phyloP scores from a whole-genome alignment of 2,797 vertebrate genomes.

The Chelon auratus region DNA sequence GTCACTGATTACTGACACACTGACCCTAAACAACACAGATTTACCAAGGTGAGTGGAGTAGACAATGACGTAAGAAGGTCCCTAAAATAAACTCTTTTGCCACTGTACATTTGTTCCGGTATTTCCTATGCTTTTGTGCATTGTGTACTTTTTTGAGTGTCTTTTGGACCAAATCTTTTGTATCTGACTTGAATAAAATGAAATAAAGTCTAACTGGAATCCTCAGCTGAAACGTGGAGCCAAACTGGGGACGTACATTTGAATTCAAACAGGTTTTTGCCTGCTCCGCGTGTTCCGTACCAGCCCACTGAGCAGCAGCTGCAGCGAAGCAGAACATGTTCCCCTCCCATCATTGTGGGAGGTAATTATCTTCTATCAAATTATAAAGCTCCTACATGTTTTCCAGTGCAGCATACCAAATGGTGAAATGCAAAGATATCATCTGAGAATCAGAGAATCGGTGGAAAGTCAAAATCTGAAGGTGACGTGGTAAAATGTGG shows the following conservation, averaged over 20 bases:
- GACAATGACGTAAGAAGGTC: too few relatives aligned
- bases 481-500: not conserved
- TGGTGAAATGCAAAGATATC: not conserved
- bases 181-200: not conserved
- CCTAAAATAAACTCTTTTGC: too few relatives aligned
- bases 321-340: slow-evolving; percentile 1
- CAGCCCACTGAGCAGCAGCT: slow-evolving; percentile 10
- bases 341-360: slow-evolving; percentile 10
- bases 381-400: slow-evolving; percentile 30
- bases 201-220: too few relatives aligned
- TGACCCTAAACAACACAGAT: too few relatives aligned
- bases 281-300: fast-evolving
- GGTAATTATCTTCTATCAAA: slow-evolving; percentile 26
- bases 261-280: not conserved
- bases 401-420: slow-evolving; percentile 5
- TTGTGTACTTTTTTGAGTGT: too few relatives aligned
- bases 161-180: too few relatives aligned
- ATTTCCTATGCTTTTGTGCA: too few relatives aligned
- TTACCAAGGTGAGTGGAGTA: too few relatives aligned
- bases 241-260: not conserved
- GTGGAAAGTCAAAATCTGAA: not conserved
- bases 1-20: too few relatives aligned
- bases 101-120: too few relatives aligned
- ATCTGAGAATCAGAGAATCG: not conserved
- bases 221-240: not conserved